A percentile compares a stretch with the other conserved stretches of the same genome.
These are phyloP conservation scores for Zygogramma bicolorata DNA, from an alignment of 2,888 invertebrate genomes.

Conservation along the genomic window DNA sequence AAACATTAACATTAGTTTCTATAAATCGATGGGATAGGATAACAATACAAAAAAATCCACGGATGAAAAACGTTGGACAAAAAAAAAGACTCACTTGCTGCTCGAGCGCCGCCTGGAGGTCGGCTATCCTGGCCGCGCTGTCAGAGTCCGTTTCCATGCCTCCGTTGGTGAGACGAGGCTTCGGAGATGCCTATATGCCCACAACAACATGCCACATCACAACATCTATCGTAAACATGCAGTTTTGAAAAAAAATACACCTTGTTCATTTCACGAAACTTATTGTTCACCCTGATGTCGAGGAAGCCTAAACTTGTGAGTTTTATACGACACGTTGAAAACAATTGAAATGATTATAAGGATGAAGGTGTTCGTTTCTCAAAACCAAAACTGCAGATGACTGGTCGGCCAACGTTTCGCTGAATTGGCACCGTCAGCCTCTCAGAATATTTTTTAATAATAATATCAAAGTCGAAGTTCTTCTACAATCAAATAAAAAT, in stretches of 20 bases:
- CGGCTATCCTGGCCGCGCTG: conserved; percentile 76
- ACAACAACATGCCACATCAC: conserved; percentile 66
- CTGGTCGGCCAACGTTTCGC: too few relatives aligned
- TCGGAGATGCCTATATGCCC: conserved; percentile 64
- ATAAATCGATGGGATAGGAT: too few relatives aligned
- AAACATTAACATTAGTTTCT: too few relatives aligned
- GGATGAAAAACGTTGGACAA: not conserved
- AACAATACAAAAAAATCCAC: conserved; percentile 1
- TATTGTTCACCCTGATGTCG: conserved; percentile 17
- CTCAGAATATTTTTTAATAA: too few relatives aligned
- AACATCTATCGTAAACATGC: conserved; percentile 58
- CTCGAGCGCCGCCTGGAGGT: conserved; percentile 87
- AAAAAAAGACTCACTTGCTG: conserved; percentile 78
- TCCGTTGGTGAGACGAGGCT: conserved; percentile 72
- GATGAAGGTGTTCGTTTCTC: too few relatives aligned
- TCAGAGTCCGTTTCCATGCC: conserved; percentile 66
- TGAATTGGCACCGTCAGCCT: too few relatives aligned
- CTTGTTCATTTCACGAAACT: conserved; percentile 22
- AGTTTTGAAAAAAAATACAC: conserved; percentile 39
- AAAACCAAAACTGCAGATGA: too few relatives aligned
- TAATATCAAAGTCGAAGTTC: too few relatives aligned
- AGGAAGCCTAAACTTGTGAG: too few relatives aligned
- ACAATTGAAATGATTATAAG: too few relatives aligned
- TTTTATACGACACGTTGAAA: too few relatives aligned
- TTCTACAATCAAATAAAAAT: too few relatives aligned